Evolutionary conservation across 2,113 vertebrate genomes (phyloP).

Genomic region (Paraplagusia blochii): DNA sequence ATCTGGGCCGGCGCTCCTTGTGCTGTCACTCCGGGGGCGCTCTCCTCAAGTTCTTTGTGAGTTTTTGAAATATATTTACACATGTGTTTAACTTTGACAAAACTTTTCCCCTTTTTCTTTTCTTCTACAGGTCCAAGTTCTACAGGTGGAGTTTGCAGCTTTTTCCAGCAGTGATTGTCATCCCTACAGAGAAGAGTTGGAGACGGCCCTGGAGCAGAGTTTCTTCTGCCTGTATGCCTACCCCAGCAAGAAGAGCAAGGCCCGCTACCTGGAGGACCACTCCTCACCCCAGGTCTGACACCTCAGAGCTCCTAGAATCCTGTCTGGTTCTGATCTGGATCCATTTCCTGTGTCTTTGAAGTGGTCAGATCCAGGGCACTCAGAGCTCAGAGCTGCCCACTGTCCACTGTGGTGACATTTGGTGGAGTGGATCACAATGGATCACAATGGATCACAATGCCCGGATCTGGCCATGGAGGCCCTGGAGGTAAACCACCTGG

Average conservation of each 20-base stretch:
- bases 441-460: too few species aligned
- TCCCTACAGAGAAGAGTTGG: conserved; percentile 94
- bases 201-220: conserved; percentile 94
- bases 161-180: conserved; percentile 78
- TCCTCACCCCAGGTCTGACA: conserved; percentile 94
- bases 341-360: too few species aligned
- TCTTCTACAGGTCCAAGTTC: conserved; percentile 80
- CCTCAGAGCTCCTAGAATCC: too few species aligned
- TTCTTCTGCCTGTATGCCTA: conserved; percentile 94
- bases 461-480: conserved; percentile 98
- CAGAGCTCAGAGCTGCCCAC: background rate
- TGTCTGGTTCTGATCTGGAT: too few species aligned
- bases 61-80: conserved; percentile 55
- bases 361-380: too few species aligned
- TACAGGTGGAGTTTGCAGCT: conserved; percentile 85
- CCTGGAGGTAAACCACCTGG: conserved; percentile 82
- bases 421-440: too few species aligned
- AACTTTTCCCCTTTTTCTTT: too few species aligned
- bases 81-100: conserved; percentile 6
- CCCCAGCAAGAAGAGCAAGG: conserved; percentile 98
- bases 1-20: conserved; percentile 89
- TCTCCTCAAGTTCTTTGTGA: conserved; percentile 93
- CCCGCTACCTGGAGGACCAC: conserved; percentile 95
- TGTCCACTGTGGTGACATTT: too few species aligned
- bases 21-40: conserved; percentile 93